Evolutionary conservation across 2,797 vertebrate genomes (phyloP).

Genomic region (Balearica regulorum): DNA sequence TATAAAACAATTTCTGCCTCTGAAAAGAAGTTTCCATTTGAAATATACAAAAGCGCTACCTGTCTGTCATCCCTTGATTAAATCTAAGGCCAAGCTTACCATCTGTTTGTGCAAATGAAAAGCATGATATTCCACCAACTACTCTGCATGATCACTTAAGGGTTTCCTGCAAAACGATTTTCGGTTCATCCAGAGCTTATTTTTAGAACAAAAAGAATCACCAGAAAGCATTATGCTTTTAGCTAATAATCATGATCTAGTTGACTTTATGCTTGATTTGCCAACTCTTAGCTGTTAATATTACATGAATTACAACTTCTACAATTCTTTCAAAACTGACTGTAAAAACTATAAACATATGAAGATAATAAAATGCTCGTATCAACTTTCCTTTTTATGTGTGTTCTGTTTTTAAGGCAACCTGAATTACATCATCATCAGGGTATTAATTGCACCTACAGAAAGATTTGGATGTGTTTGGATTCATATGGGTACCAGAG

Average conservation of each 20-base stretch:
- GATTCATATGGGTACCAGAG: background rate
- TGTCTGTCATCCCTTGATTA: slow-evolving; percentile 75
- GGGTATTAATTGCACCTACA: background rate
- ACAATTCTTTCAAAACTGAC: background rate
- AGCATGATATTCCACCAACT: slow-evolving; percentile 63
- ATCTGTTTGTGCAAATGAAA: slow-evolving; percentile 83
- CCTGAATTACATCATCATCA: background rate
- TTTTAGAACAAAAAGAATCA: slow-evolving; percentile 59
- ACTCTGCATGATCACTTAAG: slow-evolving; percentile 68
- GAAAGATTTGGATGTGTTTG: background rate
- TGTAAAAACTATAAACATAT: background rate
- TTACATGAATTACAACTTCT: background rate
- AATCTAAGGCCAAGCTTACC: slow-evolving; percentile 83
- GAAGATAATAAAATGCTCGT: background rate
- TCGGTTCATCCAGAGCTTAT: slow-evolving; percentile 57
- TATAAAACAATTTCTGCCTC: slow-evolving; percentile 70
- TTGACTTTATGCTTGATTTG: slow-evolving; percentile 43
- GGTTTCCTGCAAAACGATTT: slow-evolving; percentile 83
- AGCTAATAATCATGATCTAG: slow-evolving; percentile 51
- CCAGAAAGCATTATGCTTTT: slow-evolving; percentile 49
- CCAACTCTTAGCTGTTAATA: slow-evolving; percentile 44
- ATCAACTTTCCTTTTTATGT: background rate
- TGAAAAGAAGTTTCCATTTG: slow-evolving; percentile 79
- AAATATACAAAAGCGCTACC: slow-evolving; percentile 74
- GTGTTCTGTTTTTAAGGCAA: background rate